These are phyloP conservation scores for Agrilus planipennis DNA, from an alignment of 1,140 invertebrate genomes.

Conservation along the genomic window DNA sequence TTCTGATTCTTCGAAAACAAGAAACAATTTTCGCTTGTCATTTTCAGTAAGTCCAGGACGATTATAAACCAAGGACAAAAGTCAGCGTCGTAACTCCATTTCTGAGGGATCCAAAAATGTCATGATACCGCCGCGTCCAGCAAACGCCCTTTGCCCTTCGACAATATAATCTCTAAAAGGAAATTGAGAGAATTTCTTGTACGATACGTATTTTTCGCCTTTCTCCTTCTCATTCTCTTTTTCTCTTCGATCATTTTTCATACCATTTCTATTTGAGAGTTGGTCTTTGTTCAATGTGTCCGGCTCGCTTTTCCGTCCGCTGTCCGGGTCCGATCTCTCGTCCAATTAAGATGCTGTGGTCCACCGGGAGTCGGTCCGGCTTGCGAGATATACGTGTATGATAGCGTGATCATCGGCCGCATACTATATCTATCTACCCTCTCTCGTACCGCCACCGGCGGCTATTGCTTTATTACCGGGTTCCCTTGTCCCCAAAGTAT, in stretches of 20 bases:
- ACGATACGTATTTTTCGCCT: too few species aligned
- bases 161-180: conserved; percentile 33
- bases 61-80: too few species aligned
- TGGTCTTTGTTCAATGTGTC: conserved; percentile 9
- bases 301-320: conserved; percentile 13
- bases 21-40: too few species aligned
- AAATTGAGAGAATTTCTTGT: conserved; percentile 33
- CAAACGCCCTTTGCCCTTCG: conserved; percentile 24
- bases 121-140: conserved; percentile 6
- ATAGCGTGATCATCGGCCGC: too few species aligned
- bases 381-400: conserved; percentile 16
- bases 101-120: too few species aligned
- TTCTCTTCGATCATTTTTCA: conserved; percentile 34
- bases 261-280: conserved; percentile 29
- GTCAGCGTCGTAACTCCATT: too few species aligned
- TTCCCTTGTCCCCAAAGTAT: too few species aligned
- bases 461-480: too few species aligned
- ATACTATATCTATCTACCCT: too few species aligned
- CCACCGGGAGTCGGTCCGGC: conserved; percentile 18
- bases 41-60: too few species aligned
- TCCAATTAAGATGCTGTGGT: conserved; percentile 28
- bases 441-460: too few species aligned
- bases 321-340: conserved; percentile 5
- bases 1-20: too few species aligned
- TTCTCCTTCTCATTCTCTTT: conserved; percentile 30